A percentile compares a stretch with the other conserved stretches of the same genome.
These are phyloP conservation scores for Motacilla tschutschensis DNA, from an alignment of 2,113 vertebrate genomes.

Conservation along the genomic window DNA sequence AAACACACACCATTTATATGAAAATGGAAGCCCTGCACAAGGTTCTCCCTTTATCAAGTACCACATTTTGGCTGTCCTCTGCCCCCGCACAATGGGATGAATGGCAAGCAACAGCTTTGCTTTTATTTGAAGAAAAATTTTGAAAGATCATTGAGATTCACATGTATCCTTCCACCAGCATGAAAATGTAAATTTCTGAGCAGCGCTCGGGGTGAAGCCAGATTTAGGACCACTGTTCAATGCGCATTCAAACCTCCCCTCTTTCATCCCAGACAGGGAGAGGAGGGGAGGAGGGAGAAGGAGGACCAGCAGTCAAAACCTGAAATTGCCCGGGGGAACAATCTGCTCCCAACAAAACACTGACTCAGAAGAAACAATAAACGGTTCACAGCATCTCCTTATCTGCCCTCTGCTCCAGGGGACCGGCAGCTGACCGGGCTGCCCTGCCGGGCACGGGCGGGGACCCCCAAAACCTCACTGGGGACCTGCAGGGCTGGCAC, in stretches of 20 bases:
- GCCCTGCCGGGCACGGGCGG: background rate
- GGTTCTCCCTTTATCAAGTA: background rate
- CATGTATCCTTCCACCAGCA: background rate
- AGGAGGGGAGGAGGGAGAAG: background rate
- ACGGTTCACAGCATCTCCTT: background rate
- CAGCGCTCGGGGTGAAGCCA: background rate
- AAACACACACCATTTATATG: background rate
- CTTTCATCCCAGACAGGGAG: constrained; percentile 9
- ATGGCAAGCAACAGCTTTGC: background rate
- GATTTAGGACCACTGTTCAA: constrained; percentile 33
- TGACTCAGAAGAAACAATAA: background rate
- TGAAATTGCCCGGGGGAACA: background rate
- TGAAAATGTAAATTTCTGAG: constrained; percentile 18
- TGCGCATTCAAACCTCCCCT: constrained; percentile 9
- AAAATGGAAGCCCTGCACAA: background rate
- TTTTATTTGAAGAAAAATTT: constrained; percentile 18
- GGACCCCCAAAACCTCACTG: background rate
- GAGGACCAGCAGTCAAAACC: constrained; percentile 4
- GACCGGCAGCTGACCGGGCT: background rate
- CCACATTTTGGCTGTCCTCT: background rate
- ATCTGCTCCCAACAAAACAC: constrained; percentile 2
- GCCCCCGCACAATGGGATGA: background rate
- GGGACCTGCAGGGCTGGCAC: no score
- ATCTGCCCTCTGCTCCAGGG: background rate
- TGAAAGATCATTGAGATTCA: constrained; percentile 28